Conservation (phyloP, 2,113 vertebrate species). For the Dicrurus megarhynchus region DNA sequence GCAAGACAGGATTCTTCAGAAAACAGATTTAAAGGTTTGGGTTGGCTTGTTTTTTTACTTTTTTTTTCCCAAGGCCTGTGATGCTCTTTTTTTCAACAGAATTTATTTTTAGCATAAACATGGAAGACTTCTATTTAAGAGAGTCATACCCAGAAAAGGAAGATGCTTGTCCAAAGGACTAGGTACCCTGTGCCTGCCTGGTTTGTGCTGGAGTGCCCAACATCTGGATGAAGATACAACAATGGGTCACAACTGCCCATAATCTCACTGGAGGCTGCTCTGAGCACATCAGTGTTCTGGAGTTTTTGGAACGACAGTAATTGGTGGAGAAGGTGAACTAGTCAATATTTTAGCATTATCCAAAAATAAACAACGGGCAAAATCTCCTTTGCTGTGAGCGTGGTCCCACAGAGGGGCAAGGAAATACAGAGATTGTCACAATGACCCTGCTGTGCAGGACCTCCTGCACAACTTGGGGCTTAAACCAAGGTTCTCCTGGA, state of each 20-base stretch:
- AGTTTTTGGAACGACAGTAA: not conserved
- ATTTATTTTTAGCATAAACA: not conserved
- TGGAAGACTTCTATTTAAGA: not conserved
- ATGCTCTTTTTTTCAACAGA: not conserved
- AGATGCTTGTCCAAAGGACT: not conserved
- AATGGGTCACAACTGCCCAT: not conserved
- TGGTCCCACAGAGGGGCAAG: not conserved
- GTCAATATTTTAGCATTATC: not conserved
- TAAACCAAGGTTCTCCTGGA: not conserved
- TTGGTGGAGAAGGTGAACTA: not conserved
- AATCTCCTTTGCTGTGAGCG: not conserved
- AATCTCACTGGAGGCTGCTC: not conserved
- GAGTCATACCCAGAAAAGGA: not conserved
- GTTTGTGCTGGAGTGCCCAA: not conserved
- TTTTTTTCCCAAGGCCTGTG: not conserved
- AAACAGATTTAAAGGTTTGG: not conserved
- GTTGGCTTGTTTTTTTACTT: not conserved
- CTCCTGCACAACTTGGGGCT: not conserved
- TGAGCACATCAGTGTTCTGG: not conserved
- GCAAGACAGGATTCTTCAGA: not conserved
- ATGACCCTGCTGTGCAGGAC: not conserved
- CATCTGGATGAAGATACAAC: not conserved
- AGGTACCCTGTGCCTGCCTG: not conserved
- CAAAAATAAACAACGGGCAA: not conserved
- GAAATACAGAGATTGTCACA: not conserved